Evolutionary conservation across 2,888 invertebrate genomes (phyloP), one percentile per base, ranked within the genome.

Genomic region (Endomychus coccineus): DNA sequence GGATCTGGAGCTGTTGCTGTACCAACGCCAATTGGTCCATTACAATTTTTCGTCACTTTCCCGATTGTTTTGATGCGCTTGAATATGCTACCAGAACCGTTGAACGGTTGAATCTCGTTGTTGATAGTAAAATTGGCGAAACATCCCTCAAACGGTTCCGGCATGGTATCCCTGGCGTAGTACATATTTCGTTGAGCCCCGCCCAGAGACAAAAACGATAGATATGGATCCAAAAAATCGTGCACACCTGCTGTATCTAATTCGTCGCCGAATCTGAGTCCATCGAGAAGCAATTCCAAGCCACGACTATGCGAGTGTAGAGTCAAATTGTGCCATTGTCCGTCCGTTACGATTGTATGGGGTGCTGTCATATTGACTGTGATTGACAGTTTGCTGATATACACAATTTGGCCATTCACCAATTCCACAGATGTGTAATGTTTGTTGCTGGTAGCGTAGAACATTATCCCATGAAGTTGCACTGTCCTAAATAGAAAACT

Each of bases 211-310:
- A 95, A 65, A 3, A 78, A 73, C 0, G 85, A 85, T 31, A 95
- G 68, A 57, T 92, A 90, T 0, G 94, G 89, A 64, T 92, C 92
- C 19, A 92, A 72, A 58, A 92, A 92, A 59, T 92, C 89, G 58
- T 94, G 94, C 1, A 90, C 83, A 2, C 87, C 84, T 9, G 82
- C 83, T 0, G 84, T 73, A 56, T 91, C 90, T 3, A 92, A 69
- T 60, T 90, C 90, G 56, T 91, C 90, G 0, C 89, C 90, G 1
- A 83, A 74, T 44, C 77, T 71, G 16, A 66, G 66, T 13, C 73
- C 76, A 58, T 91, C 87, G 2, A 92, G 68, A 23, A 83, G 65
- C 12, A 91, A 59, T 39, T 80, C 74, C 19, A 91, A 70, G 4
- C 79, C 80, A 41, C 85, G 73, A 16, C 78, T 77, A 24, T 78